Evolutionary conservation across 2,113 vertebrate species (phyloP).

Genomic region (Salvelinus fontinalis): DNA sequence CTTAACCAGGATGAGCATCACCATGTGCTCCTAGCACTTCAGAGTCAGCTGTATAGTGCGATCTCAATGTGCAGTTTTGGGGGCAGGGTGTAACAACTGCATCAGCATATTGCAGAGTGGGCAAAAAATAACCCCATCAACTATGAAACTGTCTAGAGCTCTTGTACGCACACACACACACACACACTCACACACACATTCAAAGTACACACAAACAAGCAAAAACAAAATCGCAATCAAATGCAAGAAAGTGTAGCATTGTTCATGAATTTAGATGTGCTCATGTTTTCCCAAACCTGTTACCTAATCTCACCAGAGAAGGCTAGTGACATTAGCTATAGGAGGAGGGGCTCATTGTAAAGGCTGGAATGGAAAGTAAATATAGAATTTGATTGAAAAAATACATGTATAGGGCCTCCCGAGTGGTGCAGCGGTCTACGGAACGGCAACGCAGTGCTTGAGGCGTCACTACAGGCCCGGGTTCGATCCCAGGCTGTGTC

Average conservation of each 20-base stretch:
- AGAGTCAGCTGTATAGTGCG: slow-evolving; percentile 47
- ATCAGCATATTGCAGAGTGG: slow-evolving; percentile 61
- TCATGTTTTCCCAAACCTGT: slow-evolving; percentile 21
- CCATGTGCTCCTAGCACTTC: slow-evolving; percentile 48
- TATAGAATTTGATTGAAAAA: too few relatives aligned
- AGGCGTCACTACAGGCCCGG: too few relatives aligned
- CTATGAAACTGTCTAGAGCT: slow-evolving; percentile 52
- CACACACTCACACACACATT: slow-evolving; percentile 8
- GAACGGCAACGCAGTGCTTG: too few relatives aligned
- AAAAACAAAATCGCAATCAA: not conserved
- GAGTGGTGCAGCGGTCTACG: too few relatives aligned
- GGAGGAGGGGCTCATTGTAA: too few relatives aligned
- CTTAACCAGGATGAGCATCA: not conserved
- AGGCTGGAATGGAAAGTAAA: too few relatives aligned
- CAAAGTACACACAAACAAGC: slow-evolving; percentile 20
- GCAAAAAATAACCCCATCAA: slow-evolving; percentile 58
- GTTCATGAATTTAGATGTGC: slow-evolving; percentile 24
- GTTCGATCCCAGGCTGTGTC: too few relatives aligned
- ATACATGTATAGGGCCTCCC: too few relatives aligned
- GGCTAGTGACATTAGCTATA: not conserved
- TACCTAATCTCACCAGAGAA: slow-evolving; percentile 24
- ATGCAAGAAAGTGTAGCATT: slow-evolving; percentile 5
- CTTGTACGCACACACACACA: slow-evolving; percentile 15
- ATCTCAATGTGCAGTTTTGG: slow-evolving; percentile 44
- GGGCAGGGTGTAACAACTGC: slow-evolving; percentile 23